These are phyloP conservation scores for Noctuana brunneofusca DNA, from an alignment of 2,888 invertebrate genomes.

Conservation along the genomic window DNA sequence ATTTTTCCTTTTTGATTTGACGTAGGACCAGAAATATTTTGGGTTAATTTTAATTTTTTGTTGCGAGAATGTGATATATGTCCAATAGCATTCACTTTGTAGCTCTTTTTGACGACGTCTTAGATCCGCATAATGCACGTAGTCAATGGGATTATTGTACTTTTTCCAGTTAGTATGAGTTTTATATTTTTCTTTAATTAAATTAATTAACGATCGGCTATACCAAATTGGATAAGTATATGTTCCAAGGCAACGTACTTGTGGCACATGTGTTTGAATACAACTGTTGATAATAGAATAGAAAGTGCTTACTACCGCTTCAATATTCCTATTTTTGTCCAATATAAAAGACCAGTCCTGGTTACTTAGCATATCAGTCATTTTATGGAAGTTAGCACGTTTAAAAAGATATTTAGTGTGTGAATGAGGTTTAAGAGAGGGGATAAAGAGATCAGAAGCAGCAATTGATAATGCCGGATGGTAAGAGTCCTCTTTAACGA, in stretches of 20 bases:
- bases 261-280: background rate
- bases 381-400: background rate
- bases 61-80: background rate
- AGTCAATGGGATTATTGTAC: background rate
- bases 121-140: background rate
- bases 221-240: constrained; percentile 2
- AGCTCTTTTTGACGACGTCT: background rate
- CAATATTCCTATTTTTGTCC: background rate
- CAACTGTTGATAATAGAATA: background rate
- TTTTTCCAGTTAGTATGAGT: background rate
- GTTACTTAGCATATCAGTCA: background rate
- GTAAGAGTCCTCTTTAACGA: constrained; percentile 24
- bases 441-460: background rate
- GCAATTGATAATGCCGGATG: constrained; percentile 30
- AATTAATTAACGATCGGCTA: background rate
- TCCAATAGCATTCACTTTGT: background rate
- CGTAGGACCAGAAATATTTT: constrained; percentile 8
- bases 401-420: background rate
- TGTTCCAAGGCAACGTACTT: background rate
- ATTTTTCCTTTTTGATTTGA: constrained; percentile 6
- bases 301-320: background rate
- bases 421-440: background rate
- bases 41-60: constrained; percentile 7
- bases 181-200: background rate
- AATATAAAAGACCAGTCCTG: constrained; percentile 7